phyloP scores from a whole-genome alignment of 1,140 invertebrate genomes.

The Diabrotica undecimpunctata region DNA sequence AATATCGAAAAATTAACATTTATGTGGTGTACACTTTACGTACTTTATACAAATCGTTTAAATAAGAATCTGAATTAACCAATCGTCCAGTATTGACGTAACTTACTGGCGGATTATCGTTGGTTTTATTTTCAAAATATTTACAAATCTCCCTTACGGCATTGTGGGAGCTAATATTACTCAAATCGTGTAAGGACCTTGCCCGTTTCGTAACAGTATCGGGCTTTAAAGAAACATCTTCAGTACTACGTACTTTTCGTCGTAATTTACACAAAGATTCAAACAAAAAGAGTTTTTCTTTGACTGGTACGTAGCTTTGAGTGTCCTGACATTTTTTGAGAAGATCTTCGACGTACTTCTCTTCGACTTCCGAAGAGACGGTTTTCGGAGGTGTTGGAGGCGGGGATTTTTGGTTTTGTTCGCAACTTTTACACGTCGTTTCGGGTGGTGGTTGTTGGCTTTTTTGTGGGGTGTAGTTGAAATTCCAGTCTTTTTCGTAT shows the following conservation, averaged over 20 bases:
- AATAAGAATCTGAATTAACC: slow-evolving; percentile 12
- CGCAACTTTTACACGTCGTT: slow-evolving; percentile 4
- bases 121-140: slow-evolving; percentile 53
- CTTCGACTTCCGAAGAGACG: slow-evolving; percentile 10
- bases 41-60: slow-evolving; percentile 16
- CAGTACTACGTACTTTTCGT: slow-evolving; percentile 52
- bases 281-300: slow-evolving; percentile 58
- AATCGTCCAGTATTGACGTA: neutral
- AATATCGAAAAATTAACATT: neutral
- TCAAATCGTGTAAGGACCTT: slow-evolving; percentile 57
- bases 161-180: slow-evolving; percentile 43
- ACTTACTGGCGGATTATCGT: neutral
- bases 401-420: neutral
- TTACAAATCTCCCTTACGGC: slow-evolving; percentile 59
- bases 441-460: neutral
- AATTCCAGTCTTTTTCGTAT: slow-evolving; percentile 36
- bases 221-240: slow-evolving; percentile 49
- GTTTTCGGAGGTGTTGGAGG: neutral
- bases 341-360: slow-evolving; percentile 47
- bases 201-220: slow-evolving; percentile 52
- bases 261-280: slow-evolving; percentile 55
- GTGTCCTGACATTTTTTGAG: slow-evolving; percentile 56
- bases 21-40: slow-evolving; percentile 19
- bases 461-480: slow-evolving; percentile 13
- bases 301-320: slow-evolving; percentile 59